phyloP scores from a whole-genome alignment of 92 coral and sea anemone species.

The Porites divaricata region DNA sequence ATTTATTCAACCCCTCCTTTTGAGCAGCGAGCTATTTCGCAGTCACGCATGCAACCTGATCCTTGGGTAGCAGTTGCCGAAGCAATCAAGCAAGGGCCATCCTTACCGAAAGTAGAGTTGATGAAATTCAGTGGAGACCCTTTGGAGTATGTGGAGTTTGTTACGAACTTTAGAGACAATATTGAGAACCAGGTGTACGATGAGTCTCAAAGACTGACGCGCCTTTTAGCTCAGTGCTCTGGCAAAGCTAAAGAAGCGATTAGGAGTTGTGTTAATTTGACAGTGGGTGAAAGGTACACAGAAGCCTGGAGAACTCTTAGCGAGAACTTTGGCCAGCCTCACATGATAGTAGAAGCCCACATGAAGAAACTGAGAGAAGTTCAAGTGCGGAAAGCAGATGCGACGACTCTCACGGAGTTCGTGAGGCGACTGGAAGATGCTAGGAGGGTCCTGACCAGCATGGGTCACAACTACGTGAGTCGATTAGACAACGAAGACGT shows the following conservation, averaged over 20 bases:
- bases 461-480: constrained; percentile 60
- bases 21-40: background rate
- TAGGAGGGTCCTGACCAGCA: constrained; percentile 60
- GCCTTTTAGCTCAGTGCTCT: constrained; percentile 64
- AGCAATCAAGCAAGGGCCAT: constrained; percentile 59
- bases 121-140: constrained; percentile 71
- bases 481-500: constrained; percentile 78
- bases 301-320: constrained; percentile 58
- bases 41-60: constrained; percentile 3
- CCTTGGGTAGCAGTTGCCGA: constrained; percentile 30
- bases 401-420: constrained; percentile 69
- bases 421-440: constrained; percentile 65
- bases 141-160: constrained; percentile 57
- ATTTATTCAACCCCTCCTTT: background rate
- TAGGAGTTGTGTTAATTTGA: constrained; percentile 32
- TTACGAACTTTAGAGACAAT: constrained; percentile 61
- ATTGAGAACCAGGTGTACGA: constrained; percentile 67
- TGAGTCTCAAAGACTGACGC: constrained; percentile 74
- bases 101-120: constrained; percentile 62
- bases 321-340: constrained; percentile 80
- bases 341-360: constrained; percentile 77
- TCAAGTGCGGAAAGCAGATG: constrained; percentile 62
- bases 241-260: constrained; percentile 77
- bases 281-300: constrained; percentile 54
- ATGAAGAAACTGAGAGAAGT: constrained; percentile 67